Base-by-base conservation (phyloP, 2,797 vertebrate genomes). In the Danio tinwini region DNA sequence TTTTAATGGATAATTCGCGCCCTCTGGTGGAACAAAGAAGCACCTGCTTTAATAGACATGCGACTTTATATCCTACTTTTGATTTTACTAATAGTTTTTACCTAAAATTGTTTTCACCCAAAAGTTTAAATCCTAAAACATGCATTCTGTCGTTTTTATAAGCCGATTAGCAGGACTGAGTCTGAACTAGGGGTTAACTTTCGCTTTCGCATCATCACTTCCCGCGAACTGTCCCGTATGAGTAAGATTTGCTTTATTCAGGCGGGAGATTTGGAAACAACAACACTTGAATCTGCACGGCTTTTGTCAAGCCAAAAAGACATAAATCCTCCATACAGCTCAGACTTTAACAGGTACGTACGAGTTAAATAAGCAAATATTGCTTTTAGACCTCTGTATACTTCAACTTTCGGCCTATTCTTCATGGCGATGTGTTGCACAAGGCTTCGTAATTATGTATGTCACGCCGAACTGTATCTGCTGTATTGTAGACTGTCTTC, bases 181-280 rank as follows among this genome's bases (percentile, higher is more conserved):
- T 8, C 5, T 10, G 44, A 5, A 45, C 45, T 7, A 21, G 6
- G 5, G 5, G 55, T 42, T 37, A 6, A n/a, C 37, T 68, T 78
- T 50, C 29, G 11, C 11, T 58, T 74, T 79, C 17, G 3, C 1
- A 69, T 47, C 81, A 42, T 17, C 50, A 82, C 63, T 19, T 58
- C 39, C 29, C 5, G 17, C 11, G 6, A 5, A 5, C 13, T 4
- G 2, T 10, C 0, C 0, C 11, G 1, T 17, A 5, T 47, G 0
- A 13, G 2, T 0, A 3, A 21, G 14, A 4, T 4, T 14, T 52
- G 45, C 45, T 0, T 49, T 2, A 1, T 0, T 2, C 16, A 17
- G 44, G 76, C 55, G 64, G 55, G 76, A 69, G 1, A 19, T 68
- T 77, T 21, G n/a, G 12, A 40, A 59, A 16, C 6, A 16, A 5